phyloP scores from a whole-genome alignment of 2,888 invertebrate species.

The Cinara cedri region DNA sequence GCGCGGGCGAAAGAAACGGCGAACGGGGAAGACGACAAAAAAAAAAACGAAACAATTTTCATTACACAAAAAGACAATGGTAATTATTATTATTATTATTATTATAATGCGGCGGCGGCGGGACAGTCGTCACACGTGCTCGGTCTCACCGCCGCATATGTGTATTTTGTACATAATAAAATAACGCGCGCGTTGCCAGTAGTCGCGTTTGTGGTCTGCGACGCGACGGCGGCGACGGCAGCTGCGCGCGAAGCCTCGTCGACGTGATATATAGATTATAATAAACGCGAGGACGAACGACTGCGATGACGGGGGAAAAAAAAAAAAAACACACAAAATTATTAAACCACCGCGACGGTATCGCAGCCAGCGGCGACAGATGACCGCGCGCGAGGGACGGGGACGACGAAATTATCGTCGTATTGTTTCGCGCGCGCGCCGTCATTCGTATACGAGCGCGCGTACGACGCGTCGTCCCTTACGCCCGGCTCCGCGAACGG shows the following conservation, averaged over 20 bases:
- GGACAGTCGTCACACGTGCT: constrained; percentile 48
- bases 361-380: constrained; percentile 12
- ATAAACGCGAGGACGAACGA: too few relatives aligned
- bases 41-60: too few relatives aligned
- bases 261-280: background rate
- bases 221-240: constrained; percentile 34
- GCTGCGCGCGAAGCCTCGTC: constrained; percentile 22
- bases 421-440: constrained; percentile 48
- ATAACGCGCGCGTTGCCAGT: too few relatives aligned
- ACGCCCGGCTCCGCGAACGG: constrained; percentile 8
- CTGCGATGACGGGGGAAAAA: too few relatives aligned
- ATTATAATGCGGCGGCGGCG: constrained; percentile 1
- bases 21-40: background rate
- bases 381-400: constrained; percentile 43
- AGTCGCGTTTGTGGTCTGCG: background rate
- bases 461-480: constrained; percentile 7
- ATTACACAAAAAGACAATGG: background rate
- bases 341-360: background rate
- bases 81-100: too few relatives aligned
- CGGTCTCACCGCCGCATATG: background rate
- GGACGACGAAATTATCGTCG: constrained; percentile 50
- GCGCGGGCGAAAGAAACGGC: background rate
- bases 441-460: background rate
- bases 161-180: too few relatives aligned
- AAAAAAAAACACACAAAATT: too few relatives aligned